phyloP scores from a whole-genome alignment of 2,113 vertebrate genomes.

The Gymnocephalus cernua region DNA sequence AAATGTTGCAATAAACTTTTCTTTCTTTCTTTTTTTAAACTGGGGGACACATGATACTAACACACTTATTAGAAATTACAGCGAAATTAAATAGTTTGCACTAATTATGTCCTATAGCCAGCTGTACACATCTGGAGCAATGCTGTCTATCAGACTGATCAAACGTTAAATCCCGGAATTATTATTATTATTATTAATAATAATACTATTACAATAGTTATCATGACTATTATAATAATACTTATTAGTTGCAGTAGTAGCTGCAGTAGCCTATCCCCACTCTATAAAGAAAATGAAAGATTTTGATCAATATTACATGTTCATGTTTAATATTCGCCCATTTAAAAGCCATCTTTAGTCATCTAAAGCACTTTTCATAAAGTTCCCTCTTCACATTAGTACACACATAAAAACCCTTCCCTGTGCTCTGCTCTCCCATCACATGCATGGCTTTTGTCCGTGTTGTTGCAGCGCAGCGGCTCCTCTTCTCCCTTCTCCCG shows the following conservation, averaged over 20 bases:
- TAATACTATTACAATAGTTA: neutral
- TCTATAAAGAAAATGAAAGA: neutral
- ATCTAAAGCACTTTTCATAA: neutral
- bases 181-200: neutral
- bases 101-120: neutral
- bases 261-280: neutral
- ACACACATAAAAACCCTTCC: fast-evolving
- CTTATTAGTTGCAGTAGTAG: neutral
- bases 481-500: too few relatives aligned
- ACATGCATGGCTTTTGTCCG: too few relatives aligned
- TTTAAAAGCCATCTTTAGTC: neutral
- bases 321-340: neutral
- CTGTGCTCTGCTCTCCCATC: neutral
- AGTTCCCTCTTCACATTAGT: neutral
- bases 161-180: neutral
- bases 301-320: neutral
- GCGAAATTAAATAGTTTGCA: neutral
- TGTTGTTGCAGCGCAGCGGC: too few relatives aligned
- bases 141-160: too few relatives aligned
- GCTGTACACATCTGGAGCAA: constrained; percentile 15
- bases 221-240: too few relatives aligned
- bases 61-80: neutral
- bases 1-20: neutral
- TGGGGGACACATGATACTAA: neutral
- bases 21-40: fast-evolving